Evolutionary conservation across 1,140 invertebrate genomes (phyloP).

Genomic region (Coptotermes formosanus): DNA sequence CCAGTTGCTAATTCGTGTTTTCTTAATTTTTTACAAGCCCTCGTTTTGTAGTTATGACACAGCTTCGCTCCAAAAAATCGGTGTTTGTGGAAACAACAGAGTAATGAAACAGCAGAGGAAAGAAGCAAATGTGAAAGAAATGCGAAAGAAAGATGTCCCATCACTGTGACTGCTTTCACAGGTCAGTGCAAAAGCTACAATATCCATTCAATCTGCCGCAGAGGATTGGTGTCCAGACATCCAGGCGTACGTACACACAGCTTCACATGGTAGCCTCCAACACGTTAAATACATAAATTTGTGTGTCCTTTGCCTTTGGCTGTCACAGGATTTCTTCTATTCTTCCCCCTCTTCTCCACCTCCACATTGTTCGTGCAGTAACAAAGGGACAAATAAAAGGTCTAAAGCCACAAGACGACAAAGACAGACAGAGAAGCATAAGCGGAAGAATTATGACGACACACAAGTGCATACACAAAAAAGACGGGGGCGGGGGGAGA

Average conservation of each 20-base stretch:
- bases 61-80: no score
- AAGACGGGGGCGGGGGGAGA: background rate
- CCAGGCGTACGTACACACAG: background rate
- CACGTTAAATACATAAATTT: conserved; percentile 1
- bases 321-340: background rate
- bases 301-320: background rate
- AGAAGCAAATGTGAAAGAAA: no score
- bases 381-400: background rate
- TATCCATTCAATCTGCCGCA: no score
- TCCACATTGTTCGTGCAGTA: background rate
- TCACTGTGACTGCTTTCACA: no score
- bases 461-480: background rate
- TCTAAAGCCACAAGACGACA: background rate
- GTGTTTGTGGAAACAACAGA: no score
- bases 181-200: no score
- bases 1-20: no score
- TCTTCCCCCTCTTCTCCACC: background rate
- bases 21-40: no score
- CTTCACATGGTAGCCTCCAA: background rate
- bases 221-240: background rate
- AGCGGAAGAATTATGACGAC: background rate
- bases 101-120: no score
- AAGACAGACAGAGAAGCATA: background rate
- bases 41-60: no score
- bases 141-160: no score